Base-by-base conservation (phyloP, 2,888 invertebrate species). In the Oegoconia quadripuncta region DNA sequence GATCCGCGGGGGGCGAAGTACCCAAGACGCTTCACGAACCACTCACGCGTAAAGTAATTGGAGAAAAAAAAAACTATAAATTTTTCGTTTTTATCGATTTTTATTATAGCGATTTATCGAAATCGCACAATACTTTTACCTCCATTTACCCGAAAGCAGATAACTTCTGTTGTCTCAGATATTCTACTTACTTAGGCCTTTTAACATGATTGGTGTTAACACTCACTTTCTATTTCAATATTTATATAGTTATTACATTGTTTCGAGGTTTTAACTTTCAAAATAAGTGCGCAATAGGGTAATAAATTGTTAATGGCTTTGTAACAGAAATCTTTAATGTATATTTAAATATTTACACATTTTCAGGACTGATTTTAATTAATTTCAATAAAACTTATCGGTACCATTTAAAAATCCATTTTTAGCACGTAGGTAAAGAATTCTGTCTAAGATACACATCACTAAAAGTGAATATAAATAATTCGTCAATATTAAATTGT, bases 11-110 rank as follows among this genome's bases (percentile, higher is more conserved):
- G 27, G 2, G 27, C 4, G 13, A 27, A 12, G n/a, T 58, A 55
- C 56, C 44, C 37, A 39, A 48, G 50, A 48, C 45, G 52, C 53
- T 50, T 39, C 74, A 76, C 75, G 74, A 75, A 69, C 54, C 81
- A 83, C 82, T 83, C 78, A 80, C 75, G 73, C 74, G 74, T 72
- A 68, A 79, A 79, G 70, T 70, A 69, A 72, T 65, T 65, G 68
- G 52, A 66, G n/a, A n/a, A 69, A 70, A 74, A 68, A 63, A 64
- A 52, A 52, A 41, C 60, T 64, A 62, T 61, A 60, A 59, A 65
- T n/a, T 64, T 71, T 70, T 62, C 57, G 52, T 71, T 74, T 72
- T 75, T 72, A 71, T 76, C 67, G 65, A 72, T 72, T 74, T 73
- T 52, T 60, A 61, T 69, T 63, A 68, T 58, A 20, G 41, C 67